Conservation (phyloP, 2,113 vertebrate genomes). For the Onychostruthus taczanowskii region DNA sequence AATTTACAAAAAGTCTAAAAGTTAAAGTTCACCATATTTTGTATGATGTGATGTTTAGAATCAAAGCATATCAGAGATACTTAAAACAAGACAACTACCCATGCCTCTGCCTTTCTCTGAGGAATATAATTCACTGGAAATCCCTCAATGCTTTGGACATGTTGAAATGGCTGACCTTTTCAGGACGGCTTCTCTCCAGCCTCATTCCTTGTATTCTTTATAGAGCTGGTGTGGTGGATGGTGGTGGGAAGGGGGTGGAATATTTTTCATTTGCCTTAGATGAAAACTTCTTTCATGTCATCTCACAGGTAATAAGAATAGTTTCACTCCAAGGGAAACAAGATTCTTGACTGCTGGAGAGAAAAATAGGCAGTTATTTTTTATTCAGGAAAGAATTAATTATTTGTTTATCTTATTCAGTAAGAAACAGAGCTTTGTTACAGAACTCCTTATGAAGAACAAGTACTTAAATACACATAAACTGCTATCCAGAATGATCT, state of each 20-base stretch:
- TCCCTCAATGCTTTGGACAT: background rate
- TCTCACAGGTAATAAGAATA: background rate
- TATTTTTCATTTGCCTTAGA: background rate
- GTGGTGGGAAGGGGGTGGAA: background rate
- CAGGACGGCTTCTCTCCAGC: background rate
- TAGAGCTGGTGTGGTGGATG: background rate
- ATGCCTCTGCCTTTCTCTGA: background rate
- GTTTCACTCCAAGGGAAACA: background rate
- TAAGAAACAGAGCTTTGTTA: background rate
- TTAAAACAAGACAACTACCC: background rate
- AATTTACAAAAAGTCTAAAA: background rate
- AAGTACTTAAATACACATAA: background rate
- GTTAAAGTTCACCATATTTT: background rate
- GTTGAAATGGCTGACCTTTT: background rate
- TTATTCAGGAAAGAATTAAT: background rate
- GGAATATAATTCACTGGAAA: background rate
- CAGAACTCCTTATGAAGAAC: background rate
- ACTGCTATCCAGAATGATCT: background rate
- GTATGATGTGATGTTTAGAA: background rate
- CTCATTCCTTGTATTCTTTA: background rate
- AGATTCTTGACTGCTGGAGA: background rate
- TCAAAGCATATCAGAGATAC: background rate
- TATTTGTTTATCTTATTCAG: background rate
- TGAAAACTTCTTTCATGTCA: background rate
- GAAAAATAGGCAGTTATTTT: background rate